Percentiles rank a stretch among this genome's conserved stretches.
Conservation (phyloP, 2,888 invertebrate genomes). For the Tipula helvola region DNA sequence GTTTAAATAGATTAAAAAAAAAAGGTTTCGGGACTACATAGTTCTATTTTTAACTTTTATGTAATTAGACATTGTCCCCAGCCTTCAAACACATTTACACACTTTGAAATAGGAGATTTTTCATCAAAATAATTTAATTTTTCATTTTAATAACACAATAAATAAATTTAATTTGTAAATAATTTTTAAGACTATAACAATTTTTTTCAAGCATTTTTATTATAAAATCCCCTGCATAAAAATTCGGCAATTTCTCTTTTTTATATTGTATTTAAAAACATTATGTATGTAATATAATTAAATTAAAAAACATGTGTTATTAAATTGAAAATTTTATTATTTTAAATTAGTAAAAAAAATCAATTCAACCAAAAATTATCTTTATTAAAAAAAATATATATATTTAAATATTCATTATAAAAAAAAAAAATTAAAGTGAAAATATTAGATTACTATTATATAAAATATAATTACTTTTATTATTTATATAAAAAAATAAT, state of each 20-base stretch:
- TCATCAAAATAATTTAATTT: neutral
- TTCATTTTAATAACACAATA: neutral
- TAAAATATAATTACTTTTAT: neutral
- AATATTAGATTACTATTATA: neutral
- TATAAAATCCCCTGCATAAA: neutral
- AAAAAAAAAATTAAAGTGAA: neutral
- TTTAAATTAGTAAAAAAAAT: neutral
- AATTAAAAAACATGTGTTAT: neutral
- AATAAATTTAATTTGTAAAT: neutral
- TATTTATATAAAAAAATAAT: neutral
- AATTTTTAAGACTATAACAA: neutral
- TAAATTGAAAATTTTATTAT: neutral
- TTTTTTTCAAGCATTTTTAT: neutral
- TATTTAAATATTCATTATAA: neutral
- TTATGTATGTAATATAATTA: neutral
- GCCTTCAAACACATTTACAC: neutral
- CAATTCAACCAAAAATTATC: neutral
- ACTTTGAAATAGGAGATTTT: neutral
- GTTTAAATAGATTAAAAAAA: neutral
- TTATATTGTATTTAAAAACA: neutral
- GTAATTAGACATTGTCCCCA: neutral
- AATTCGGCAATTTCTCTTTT: neutral
- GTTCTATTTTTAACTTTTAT: neutral
- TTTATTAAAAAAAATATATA: neutral
- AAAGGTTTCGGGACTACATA: neutral